phyloP scores from a whole-genome alignment of 1,140 invertebrate genomes.

The Dysdera silvatica region DNA sequence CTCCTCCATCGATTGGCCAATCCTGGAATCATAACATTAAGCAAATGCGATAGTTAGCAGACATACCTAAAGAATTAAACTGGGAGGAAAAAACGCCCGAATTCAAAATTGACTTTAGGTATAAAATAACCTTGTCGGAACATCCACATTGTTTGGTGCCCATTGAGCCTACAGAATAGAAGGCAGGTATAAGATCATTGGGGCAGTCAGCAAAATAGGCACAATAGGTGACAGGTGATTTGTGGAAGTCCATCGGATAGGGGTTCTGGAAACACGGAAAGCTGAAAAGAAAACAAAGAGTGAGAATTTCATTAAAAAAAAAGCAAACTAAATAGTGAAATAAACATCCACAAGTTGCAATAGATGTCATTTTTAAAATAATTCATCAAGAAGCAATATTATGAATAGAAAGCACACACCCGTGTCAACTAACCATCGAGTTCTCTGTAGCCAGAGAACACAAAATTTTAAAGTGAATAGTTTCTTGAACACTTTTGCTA shows the following conservation, averaged over 20 bases:
- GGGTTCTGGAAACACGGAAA: slow-evolving; percentile 99
- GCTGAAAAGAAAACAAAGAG: slow-evolving; percentile 37
- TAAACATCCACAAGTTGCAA: too few species aligned
- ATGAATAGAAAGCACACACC: too few species aligned
- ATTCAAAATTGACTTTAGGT: too few species aligned
- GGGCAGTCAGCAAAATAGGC: slow-evolving; percentile 95
- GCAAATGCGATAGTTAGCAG: too few species aligned
- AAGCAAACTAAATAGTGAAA: slow-evolving; percentile 1
- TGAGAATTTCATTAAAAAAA: not conserved
- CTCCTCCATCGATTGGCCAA: slow-evolving; percentile 90
- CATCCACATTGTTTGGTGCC: slow-evolving; percentile 42
- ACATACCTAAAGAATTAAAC: too few species aligned
- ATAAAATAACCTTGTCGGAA: slow-evolving; percentile 28
- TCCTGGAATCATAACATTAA: slow-evolving; percentile 49
- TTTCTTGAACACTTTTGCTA: too few species aligned
- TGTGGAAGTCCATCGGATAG: slow-evolving; percentile 98
- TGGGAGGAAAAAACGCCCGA: too few species aligned
- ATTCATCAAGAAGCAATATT: too few species aligned
- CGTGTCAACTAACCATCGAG: too few species aligned
- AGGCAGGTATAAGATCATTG: slow-evolving; percentile 87
- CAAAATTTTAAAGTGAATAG: too few species aligned
- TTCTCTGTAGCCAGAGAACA: too few species aligned
- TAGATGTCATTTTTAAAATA: too few species aligned
- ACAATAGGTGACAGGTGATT: slow-evolving; percentile 92
- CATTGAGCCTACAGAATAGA: slow-evolving; percentile 78